Conservation (phyloP, 2,888 invertebrate genomes). For the Stenotaenia linearis region DNA sequence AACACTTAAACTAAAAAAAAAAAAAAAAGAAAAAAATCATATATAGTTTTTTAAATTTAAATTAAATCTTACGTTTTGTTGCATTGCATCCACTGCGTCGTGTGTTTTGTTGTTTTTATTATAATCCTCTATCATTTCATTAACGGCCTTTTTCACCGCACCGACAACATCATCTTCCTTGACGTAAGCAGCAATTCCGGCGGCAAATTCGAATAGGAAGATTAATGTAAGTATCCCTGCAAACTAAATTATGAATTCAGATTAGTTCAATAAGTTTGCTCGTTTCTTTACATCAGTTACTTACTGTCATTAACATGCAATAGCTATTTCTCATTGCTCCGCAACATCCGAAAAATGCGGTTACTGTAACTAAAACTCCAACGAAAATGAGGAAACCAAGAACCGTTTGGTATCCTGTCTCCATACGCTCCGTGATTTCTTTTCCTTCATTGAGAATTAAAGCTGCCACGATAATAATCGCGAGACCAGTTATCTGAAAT, state of each 20-base stretch:
- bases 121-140: conserved; percentile 56
- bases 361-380: conserved; percentile 70
- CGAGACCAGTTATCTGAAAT: conserved; percentile 78
- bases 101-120: conserved; percentile 59
- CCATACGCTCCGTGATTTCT: conserved; percentile 71
- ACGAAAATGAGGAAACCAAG: conserved; percentile 82
- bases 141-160: conserved; percentile 59
- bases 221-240: conserved; percentile 60
- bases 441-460: conserved; percentile 64
- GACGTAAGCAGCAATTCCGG: conserved; percentile 70
- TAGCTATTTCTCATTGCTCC: conserved; percentile 95
- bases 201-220: conserved; percentile 74
- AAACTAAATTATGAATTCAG: conserved; percentile 43
- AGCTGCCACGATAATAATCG: conserved; percentile 70
- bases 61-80: conserved; percentile 79
- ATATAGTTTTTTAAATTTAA: conserved; percentile 43
- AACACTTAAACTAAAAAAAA: conserved; percentile 60
- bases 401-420: conserved; percentile 77
- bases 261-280: background rate
- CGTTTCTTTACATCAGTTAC: conserved; percentile 45
- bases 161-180: conserved; percentile 63
- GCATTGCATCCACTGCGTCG: conserved; percentile 71
- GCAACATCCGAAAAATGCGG: conserved; percentile 94
- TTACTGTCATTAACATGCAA: conserved; percentile 89
- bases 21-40: background rate